Evolutionary conservation across 1,140 invertebrate genomes (phyloP).

Genomic region (Trichonephila clavata): DNA sequence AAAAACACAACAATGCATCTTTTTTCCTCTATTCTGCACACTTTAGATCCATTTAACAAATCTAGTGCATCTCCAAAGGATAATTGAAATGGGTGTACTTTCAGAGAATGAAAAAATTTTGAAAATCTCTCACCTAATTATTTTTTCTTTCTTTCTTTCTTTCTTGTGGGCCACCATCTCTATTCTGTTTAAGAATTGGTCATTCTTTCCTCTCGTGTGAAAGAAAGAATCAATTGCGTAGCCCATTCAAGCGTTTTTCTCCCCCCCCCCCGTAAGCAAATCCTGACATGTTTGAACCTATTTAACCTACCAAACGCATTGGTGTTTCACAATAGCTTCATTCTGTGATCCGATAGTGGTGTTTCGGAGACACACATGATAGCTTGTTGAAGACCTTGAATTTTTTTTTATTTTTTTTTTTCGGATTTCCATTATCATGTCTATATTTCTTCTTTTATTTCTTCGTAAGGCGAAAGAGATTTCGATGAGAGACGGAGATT

Average conservation of each 20-base stretch:
- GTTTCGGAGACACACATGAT: conserved; percentile 20
- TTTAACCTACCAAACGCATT: neutral
- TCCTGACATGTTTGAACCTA: neutral
- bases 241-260: neutral
- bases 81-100: conserved; percentile 1
- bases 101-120: no score
- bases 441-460: neutral
- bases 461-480: neutral
- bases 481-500: conserved; percentile 26
- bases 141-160: neutral
- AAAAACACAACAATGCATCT: neutral
- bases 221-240: conserved; percentile 21
- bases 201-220: neutral
- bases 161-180: neutral
- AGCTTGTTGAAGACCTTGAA: neutral
- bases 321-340: neutral
- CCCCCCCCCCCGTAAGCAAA: neutral
- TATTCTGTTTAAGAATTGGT: neutral
- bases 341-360: neutral
- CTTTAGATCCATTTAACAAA: neutral
- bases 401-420: neutral
- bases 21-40: neutral
- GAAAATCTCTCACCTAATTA: neutral
- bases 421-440: neutral
- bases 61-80: neutral